Base-by-base conservation (phyloP, 2,888 invertebrate species). In the Limenitis camilla region DNA sequence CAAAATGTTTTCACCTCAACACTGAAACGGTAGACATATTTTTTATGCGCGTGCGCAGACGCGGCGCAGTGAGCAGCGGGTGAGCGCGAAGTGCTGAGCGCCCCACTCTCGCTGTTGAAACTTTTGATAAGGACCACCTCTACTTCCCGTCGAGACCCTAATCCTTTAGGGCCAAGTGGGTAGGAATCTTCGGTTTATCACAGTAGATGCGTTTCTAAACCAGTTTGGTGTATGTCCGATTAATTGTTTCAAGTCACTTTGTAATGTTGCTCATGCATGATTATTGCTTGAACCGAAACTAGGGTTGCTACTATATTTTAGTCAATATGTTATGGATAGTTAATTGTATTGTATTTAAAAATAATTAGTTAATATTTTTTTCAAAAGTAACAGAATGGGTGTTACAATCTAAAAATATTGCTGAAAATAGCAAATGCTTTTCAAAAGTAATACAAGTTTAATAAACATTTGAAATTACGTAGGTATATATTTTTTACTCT, bases 81-180 rank as follows among this genome's bases (percentile, higher is more conserved):
- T 64, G 69, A 72, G 69, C 78, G 72, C 76, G 72, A 67, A 75
- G 72, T 81, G 78, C 71, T 10, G 44, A 59, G 61, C 55, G 71
- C 82, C 83, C 81, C 82, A 80, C 82, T 76, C 76, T 74, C 49
- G 68, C 73, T 77, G 78, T 76, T 66, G 73, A 74, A 79, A 78
- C 74, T 62, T 69, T 68, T 78, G 84, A 84, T 84, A 83, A 83
- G 81, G 81, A 76, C 76, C 73, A 71, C 69, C 71, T 69, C 74
- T 68, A 69, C 68, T 71, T 77, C 81, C 81, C 77, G 78, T 74
- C 68, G 76, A 73, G 74, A 65, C 76, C 73, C 78, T 78, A 79
- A 81, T 79, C 78, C 78, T 78, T 78, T 75, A 65, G 63, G 70
- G 75, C 77, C 76, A 78, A 78, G 78, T 74, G 76, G 80, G 79